A percentile compares a stretch with the other conserved stretches of the same genome.
Conservation (phyloP, 2,888 invertebrate genomes). For the Sphaeridia pumilis region DNA sequence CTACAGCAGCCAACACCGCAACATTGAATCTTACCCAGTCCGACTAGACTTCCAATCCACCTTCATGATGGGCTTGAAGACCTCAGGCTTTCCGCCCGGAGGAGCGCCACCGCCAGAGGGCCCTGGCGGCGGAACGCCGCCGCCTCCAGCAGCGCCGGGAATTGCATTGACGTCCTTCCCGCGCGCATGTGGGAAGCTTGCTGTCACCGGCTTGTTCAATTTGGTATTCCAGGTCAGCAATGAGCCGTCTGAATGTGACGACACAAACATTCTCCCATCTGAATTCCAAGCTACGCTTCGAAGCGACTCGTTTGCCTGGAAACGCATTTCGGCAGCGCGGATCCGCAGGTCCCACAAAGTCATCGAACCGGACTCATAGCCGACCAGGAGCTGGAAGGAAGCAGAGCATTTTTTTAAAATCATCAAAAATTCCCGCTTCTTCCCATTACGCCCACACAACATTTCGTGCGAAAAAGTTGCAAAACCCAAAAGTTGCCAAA, state of each 20-base stretch:
- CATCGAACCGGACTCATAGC: slow-evolving; percentile 86
- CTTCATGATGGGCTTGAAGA: slow-evolving; percentile 88
- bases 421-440: not conserved
- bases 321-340: slow-evolving; percentile 74
- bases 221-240: slow-evolving; percentile 84
- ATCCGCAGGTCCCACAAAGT: slow-evolving; percentile 91
- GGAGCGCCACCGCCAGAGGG: slow-evolving; percentile 79
- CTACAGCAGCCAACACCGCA: no score
- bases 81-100: slow-evolving; percentile 84
- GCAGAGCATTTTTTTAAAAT: slow-evolving; percentile 22
- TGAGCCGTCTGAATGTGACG: slow-evolving; percentile 83
- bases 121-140: no score
- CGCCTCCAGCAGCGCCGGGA: no score
- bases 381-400: slow-evolving; percentile 71
- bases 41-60: slow-evolving; percentile 86
- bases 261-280: slow-evolving; percentile 96
- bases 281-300: slow-evolving; percentile 91
- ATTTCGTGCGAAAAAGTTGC: not conserved
- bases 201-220: slow-evolving; percentile 59
- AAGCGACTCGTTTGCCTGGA: slow-evolving; percentile 61
- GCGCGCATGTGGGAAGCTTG: slow-evolving; percentile 66
- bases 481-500: not conserved
- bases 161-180: no score
- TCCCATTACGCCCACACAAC: not conserved
- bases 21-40: slow-evolving; percentile 72